phyloP scores from a whole-genome alignment of 2,797 vertebrate species.

The Poecilia wingei region DNA sequence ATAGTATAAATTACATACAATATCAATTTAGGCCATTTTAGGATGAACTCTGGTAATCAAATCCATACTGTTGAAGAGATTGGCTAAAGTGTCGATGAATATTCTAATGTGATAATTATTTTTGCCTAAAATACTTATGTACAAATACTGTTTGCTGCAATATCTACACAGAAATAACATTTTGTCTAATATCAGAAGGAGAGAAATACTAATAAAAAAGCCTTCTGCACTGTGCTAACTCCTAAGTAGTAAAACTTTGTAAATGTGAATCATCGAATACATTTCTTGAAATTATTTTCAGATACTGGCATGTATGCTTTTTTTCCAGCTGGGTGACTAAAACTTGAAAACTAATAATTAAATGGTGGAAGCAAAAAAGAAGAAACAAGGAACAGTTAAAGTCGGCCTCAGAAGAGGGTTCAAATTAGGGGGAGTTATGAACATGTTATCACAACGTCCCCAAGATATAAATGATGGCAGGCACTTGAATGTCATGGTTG shows the following conservation, averaged over 20 bases:
- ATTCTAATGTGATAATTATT: conserved; percentile 35
- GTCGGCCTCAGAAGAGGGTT: conserved; percentile 26
- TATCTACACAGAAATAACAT: conserved; percentile 65
- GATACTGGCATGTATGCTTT: conserved; percentile 38
- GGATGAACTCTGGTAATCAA: conserved; percentile 48
- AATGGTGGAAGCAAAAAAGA: conserved; percentile 38
- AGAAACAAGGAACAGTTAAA: conserved; percentile 23
- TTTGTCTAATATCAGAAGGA: conserved; percentile 21
- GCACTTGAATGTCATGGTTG: conserved; percentile 88
- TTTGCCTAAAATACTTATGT: conserved; percentile 47
- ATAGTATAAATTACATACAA: conserved; percentile 53
- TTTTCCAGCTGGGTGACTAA: conserved; percentile 3
- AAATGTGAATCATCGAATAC: conserved; percentile 34
- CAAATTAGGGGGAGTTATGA: conserved; percentile 39
- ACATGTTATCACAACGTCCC: conserved; percentile 76
- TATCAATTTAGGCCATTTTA: conserved; percentile 33
- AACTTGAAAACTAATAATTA: conserved; percentile 30
- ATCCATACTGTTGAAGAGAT: conserved; percentile 38
- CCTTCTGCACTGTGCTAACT: conserved; percentile 7
- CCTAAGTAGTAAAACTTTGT: conserved; percentile 19
- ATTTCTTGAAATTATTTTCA: conserved; percentile 14
- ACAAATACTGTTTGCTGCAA: conserved; percentile 68
- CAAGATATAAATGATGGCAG: conserved; percentile 84
- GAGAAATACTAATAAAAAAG: conserved; percentile 23
- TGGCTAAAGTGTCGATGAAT: conserved; percentile 26